Evolutionary conservation across 2,113 vertebrate species (phyloP).

Genomic region (Malurus melanocephalus): DNA sequence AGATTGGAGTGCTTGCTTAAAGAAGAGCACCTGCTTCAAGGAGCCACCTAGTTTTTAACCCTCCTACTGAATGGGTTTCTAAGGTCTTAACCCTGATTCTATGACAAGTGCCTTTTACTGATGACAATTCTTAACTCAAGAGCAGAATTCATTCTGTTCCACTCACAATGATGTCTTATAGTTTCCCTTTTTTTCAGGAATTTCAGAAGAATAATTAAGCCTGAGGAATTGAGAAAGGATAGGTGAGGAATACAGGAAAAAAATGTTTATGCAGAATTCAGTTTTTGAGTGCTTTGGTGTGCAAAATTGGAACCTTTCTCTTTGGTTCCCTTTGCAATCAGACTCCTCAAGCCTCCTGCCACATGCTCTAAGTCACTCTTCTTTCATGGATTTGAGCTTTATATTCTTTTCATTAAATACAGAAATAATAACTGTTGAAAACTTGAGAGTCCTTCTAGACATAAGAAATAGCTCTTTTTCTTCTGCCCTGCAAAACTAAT

Average conservation of each 20-base stretch:
- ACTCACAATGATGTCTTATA: background rate
- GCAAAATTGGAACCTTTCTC: background rate
- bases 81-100: conserved; percentile 28
- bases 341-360: background rate
- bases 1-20: background rate
- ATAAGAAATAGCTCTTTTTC: background rate
- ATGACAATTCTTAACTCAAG: conserved; percentile 6
- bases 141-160: background rate
- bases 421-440: background rate
- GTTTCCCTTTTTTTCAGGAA: background rate
- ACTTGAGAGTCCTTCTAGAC: background rate
- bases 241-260: background rate
- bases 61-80: background rate
- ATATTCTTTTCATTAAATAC: background rate
- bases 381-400: background rate
- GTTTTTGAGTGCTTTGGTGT: background rate
- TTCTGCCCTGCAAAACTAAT: background rate
- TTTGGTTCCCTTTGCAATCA: background rate
- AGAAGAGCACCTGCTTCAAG: conserved; percentile 5
- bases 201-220: background rate
- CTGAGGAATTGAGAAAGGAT: background rate
- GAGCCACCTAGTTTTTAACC: background rate
- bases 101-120: conserved; percentile 6
- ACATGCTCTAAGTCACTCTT: background rate
- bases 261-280: background rate